Conservation (phyloP, 64 coral and sea anemone species). For the Pocillopora damicornis region DNA sequence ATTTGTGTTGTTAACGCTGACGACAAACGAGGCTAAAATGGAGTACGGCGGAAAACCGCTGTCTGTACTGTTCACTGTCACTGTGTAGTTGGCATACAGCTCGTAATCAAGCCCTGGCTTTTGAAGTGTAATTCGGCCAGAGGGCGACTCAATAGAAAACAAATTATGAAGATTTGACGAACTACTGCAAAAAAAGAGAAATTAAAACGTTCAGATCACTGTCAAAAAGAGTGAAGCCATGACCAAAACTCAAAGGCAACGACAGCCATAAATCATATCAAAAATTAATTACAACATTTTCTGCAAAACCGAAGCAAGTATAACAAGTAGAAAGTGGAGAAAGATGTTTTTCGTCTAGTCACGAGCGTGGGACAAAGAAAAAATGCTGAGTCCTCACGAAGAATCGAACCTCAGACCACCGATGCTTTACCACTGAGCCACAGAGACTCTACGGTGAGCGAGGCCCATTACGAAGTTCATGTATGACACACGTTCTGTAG, state of each 20-base stretch:
- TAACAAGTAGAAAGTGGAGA: no score
- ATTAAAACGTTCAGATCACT: neutral
- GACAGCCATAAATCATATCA: no score
- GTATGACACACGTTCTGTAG: no score
- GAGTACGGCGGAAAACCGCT: constrained; percentile 76
- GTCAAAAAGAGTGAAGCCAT: neutral
- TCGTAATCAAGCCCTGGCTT: constrained; percentile 63
- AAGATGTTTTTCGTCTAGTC: no score
- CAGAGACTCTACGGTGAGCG: no score
- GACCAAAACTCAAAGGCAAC: neutral
- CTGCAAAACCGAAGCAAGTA: no score
- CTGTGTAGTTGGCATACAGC: constrained; percentile 51
- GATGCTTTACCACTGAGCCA: no score
- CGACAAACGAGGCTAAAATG: constrained; percentile 54
- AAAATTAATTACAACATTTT: no score
- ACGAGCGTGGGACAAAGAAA: no score
- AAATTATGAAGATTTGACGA: neutral
- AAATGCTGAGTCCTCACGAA: no score
- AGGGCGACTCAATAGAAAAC: constrained; percentile 63
- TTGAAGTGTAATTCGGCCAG: constrained; percentile 53
- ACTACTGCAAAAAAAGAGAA: neutral
- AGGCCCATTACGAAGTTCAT: no score
- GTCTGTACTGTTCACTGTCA: constrained; percentile 69
- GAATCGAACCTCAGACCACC: no score
- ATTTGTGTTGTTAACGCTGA: constrained; percentile 70